Conservation (phyloP, 2,113 vertebrate genomes). For the Cavia porcellus region DNA sequence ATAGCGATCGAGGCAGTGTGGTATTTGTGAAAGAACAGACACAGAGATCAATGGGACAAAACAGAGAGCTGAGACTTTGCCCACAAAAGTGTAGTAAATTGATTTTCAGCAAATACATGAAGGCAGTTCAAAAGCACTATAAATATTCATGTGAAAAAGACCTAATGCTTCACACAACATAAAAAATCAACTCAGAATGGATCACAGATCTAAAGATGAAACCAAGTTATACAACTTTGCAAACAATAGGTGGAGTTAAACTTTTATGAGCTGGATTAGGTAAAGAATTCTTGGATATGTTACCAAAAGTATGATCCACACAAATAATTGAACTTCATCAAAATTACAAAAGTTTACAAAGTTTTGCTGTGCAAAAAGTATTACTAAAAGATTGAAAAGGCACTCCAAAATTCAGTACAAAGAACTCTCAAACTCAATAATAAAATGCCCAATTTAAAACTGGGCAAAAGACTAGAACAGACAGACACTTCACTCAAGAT, state of each 20-base stretch:
- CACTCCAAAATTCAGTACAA: neutral
- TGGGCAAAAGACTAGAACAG: neutral
- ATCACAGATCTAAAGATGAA: conserved; percentile 45
- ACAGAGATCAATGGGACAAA: neutral
- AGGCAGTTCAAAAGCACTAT: neutral
- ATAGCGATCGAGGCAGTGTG: neutral
- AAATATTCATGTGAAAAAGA: neutral
- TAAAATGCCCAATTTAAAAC: neutral
- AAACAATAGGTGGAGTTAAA: conserved; percentile 27
- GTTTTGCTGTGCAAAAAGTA: neutral
- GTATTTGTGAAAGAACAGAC: neutral
- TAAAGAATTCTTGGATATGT: conserved; percentile 1
- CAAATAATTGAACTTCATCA: neutral
- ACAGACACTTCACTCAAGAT: neutral
- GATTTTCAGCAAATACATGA: conserved; percentile 14
- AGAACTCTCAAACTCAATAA: neutral
- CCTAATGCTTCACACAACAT: neutral
- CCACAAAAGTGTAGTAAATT: neutral
- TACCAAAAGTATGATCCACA: conserved; percentile 30
- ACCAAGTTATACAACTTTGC: neutral
- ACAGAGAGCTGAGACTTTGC: neutral
- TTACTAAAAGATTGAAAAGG: conserved; percentile 11
- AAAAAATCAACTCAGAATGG: conserved; percentile 46
- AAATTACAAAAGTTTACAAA: conserved; percentile 29
- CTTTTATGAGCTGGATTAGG: neutral